Percentiles rank a stretch among this genome's conserved stretches.
Evolutionary conservation across 2,888 invertebrate species (phyloP).

Genomic region (Pseudococcus jackbeardsleyi): DNA sequence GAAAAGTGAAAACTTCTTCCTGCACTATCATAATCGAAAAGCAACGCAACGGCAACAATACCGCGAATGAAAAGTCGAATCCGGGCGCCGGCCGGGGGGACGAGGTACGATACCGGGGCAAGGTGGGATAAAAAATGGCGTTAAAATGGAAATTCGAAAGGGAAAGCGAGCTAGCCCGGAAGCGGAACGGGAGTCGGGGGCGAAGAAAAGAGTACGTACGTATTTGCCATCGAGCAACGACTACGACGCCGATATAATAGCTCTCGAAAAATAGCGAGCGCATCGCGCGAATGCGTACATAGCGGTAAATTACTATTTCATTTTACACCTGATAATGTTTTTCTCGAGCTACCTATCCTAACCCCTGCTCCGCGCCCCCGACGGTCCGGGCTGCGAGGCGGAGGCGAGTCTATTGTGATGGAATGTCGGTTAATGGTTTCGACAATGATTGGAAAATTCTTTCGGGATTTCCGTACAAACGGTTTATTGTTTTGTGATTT

Average conservation of each 20-base stretch:
- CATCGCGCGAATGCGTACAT: constrained; percentile 48
- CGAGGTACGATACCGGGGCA: neutral
- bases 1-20: neutral
- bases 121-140: constrained; percentile 56
- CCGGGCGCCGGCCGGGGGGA: neutral
- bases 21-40: neutral
- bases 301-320: constrained; percentile 62
- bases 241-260: constrained; percentile 14
- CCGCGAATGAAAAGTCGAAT: neutral
- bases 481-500: constrained; percentile 40
- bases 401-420: neutral
- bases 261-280: constrained; percentile 43
- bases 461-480: constrained; percentile 46
- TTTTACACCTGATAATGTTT: constrained; percentile 62
- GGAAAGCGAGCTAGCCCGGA: constrained; percentile 34
- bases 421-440: constrained; percentile 48
- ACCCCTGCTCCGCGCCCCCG: neutral
- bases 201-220: constrained; percentile 26
- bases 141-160: constrained; percentile 59
- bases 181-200: neutral
- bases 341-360: neutral
- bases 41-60: neutral
- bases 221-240: neutral
- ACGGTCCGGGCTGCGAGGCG: neutral
- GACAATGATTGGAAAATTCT: constrained; percentile 52